Base-by-base conservation (phyloP, 2,113 vertebrate species). In the Emydocephalus ijimae region DNA sequence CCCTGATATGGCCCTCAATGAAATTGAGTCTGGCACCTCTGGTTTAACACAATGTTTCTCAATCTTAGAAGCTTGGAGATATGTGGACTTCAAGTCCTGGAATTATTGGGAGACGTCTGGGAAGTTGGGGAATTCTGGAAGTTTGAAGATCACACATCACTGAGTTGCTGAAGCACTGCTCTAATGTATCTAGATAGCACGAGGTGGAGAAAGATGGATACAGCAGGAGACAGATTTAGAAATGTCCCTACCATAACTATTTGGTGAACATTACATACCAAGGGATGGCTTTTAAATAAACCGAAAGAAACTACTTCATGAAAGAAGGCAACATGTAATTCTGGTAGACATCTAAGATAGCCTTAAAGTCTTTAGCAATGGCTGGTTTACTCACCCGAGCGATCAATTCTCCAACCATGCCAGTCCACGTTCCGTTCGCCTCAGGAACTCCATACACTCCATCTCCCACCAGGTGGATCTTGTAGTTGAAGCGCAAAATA, bases 351-450 rank as follows among this genome's bases (percentile, higher is more conserved):
- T 4, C 2, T 26, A 20, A 20, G 43, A 23, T 1, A 54, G 57
- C 14, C 3, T 24, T 21, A 20, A 29, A 87, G 8, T 56, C 21
- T 74, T 93, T 90, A 89, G 2, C 9, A 2, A 3, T 26, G 43
- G 21, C 6, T 0, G 61, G 48, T 18, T 55, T 15, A 90, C 98
- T 98, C 92, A 99, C 99, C 98, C 99, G 98, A 64, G 98, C 98
- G 39, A 99, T 99, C 89, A 99, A 98, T 97, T 99, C 99, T 92
- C 99, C 99, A 2, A 99, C 99, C 99, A 99, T 99, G 91, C 99
- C 99, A 0, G 99, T 99, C 99, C 99, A 99, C 0, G 98, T 98
- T 94, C 99, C 98, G 0, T 99, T 99, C 43, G 98, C 97, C 94
- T 99, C 99, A 0, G 99, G 98, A 1, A 99, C 99, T 0, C 99